Conservation (phyloP, 2,888 invertebrate species). For the Drosophila parthenogenetica region DNA sequence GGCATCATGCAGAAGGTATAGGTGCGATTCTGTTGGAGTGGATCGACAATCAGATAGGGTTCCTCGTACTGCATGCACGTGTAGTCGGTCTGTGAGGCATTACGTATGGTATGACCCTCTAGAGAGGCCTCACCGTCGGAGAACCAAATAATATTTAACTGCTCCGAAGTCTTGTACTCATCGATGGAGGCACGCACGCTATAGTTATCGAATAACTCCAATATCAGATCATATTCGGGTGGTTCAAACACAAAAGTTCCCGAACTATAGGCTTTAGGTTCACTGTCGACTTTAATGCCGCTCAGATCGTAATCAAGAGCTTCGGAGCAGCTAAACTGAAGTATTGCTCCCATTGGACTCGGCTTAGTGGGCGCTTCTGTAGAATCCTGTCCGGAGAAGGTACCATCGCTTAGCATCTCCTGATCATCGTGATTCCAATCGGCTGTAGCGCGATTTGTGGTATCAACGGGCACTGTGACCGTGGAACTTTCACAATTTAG, state of each 20-base stretch:
- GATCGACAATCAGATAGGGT: constrained; percentile 63
- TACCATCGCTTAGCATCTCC: not conserved
- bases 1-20: constrained; percentile 82
- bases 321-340: constrained; percentile 46
- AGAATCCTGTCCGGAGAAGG: not conserved
- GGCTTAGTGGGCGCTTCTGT: constrained; percentile 11
- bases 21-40: constrained; percentile 68
- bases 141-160: constrained; percentile 80
- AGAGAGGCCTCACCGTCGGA: constrained; percentile 54
- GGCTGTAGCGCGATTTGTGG: not conserved
- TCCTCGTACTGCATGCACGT: constrained; percentile 70
- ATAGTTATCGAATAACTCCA: constrained; percentile 60
- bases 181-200: constrained; percentile 65
- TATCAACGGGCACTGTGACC: not conserved
- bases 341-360: constrained; percentile 11
- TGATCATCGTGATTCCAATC: not conserved
- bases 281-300: not conserved
- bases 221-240: constrained; percentile 69
- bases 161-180: constrained; percentile 32
- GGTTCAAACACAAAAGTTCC: constrained; percentile 63
- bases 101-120: not conserved
- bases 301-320: constrained; percentile 23
- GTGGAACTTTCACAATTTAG: constrained; percentile 30
- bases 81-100: constrained; percentile 56
- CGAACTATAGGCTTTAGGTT: not conserved